A percentile compares a stretch with the other conserved stretches of the same genome.
These are phyloP conservation scores for Myotis daubentonii DNA, from an alignment of 2,797 vertebrate genomes.

Conservation along the genomic window DNA sequence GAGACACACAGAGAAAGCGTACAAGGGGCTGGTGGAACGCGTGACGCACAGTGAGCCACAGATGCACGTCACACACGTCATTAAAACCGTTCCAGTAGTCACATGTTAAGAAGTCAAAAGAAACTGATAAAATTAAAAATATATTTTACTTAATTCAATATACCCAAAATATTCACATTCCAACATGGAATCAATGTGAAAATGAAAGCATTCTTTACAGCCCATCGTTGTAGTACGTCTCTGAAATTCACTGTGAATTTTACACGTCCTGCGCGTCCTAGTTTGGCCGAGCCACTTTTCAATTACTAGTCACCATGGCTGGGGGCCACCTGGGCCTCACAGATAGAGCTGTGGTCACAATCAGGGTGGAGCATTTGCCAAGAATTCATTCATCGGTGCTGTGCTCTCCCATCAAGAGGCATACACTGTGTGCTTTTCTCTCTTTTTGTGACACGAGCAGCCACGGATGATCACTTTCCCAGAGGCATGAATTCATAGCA, in stretches of 20 bases:
- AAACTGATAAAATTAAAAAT: background rate
- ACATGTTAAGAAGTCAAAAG: background rate
- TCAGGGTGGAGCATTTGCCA: background rate
- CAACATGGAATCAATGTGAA: background rate
- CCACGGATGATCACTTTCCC: background rate
- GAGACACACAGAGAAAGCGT: background rate
- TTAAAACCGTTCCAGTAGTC: background rate
- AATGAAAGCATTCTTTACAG: background rate
- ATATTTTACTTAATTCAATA: background rate
- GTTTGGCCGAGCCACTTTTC: background rate
- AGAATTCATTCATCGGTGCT: background rate
- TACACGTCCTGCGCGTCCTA: background rate
- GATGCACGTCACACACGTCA: background rate
- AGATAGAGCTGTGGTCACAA: background rate
- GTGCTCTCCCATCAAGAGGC: background rate
- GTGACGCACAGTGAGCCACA: background rate
- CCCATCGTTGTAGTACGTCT: background rate
- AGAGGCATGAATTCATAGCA: background rate
- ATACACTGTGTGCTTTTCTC: background rate
- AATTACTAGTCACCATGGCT: background rate
- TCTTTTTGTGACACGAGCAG: background rate
- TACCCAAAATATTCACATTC: background rate
- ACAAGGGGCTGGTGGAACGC: background rate
- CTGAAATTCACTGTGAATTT: background rate
- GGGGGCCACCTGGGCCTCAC: background rate